A percentile compares a stretch with the other conserved stretches of the same genome.
Conservation (phyloP, 2,113 vertebrate genomes). For the Cochlearius cochlearius region DNA sequence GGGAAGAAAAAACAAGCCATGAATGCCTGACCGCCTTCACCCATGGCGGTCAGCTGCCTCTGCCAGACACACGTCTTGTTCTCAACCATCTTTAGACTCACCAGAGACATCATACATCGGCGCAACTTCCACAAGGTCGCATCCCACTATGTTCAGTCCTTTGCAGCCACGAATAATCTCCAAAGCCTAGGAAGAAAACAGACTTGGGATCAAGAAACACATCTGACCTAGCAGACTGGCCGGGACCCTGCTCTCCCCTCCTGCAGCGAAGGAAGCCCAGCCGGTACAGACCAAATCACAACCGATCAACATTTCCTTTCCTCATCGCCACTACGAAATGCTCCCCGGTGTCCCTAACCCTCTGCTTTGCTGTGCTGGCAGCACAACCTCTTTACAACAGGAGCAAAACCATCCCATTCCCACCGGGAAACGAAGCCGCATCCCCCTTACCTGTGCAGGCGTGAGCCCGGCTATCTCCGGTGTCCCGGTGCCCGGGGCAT, state of each 20-base stretch:
- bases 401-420: not conserved
- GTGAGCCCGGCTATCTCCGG: slow-evolving; percentile 93
- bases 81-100: slow-evolving; percentile 31
- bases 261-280: not conserved
- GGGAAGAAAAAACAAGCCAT: accelerated
- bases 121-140: slow-evolving; percentile 92
- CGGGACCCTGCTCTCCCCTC: not conserved
- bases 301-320: not conserved
- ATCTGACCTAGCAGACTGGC: accelerated
- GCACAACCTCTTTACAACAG: accelerated
- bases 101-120: slow-evolving; percentile 88
- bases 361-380: not conserved
- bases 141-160: slow-evolving; percentile 88
- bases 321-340: accelerated
- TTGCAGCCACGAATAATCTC: slow-evolving; percentile 92
- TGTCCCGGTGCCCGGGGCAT: slow-evolving; percentile 90
- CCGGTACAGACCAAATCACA: accelerated
- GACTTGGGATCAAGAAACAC: not conserved
- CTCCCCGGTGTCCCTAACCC: not conserved
- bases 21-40: accelerated
- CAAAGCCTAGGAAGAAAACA: slow-evolving; percentile 76
- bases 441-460: slow-evolving; percentile 82
- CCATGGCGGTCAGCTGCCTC: accelerated
- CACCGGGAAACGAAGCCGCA: accelerated
- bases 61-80: too few species aligned